Evolutionary conservation across 1,140 invertebrate genomes (phyloP), one percentile per base, ranked within the genome.

Genomic region (Drosophila neocordata): DNA sequence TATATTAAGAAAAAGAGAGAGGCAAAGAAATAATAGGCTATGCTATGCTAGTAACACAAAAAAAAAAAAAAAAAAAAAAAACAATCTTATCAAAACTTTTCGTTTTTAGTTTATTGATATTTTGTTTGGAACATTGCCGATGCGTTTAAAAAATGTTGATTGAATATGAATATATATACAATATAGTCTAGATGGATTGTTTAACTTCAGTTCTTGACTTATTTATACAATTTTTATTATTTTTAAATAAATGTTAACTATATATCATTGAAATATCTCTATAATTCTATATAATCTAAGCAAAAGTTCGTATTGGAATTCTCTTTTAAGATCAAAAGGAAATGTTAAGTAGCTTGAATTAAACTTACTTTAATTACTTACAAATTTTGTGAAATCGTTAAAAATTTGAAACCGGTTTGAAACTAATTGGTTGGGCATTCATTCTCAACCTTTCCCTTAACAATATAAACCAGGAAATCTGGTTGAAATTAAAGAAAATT

Each of bases 401-500:
- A 15, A 18, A 44, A 6, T 44, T 48, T 18, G 8, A 48, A 48
- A 48, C 15, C 15, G 41, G 41, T 48, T 48, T 3, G 7, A 0
- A 48, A 20, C 41, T 48, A 48, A 48, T 48, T 48, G 15, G 15
- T 48, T 48, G 41, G 15, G 15, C 15, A 48, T 48, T 48, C 41
- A 48, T 24, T 4, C 22, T 48, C 15, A 18, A 18, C 2, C 41
- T 12, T 12, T 1, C 34, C 34, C 34, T 7, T 1, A 35, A 9
- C 34, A 3, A 35, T 12, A 12, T 12, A 35, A 35, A 18, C 65
- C 20, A 58, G 13, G 7, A n/a, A 44, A 56, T 44, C 2, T 24
- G 27, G n/a, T 44, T 64, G 35, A 55, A 35, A 63, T 51, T 37
- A 37, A 64, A 64, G 63, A 72, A 72, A 69, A n/a, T n/a, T 72